Conservation (phyloP, 2,888 invertebrate species). For the Bellardia pandia region DNA sequence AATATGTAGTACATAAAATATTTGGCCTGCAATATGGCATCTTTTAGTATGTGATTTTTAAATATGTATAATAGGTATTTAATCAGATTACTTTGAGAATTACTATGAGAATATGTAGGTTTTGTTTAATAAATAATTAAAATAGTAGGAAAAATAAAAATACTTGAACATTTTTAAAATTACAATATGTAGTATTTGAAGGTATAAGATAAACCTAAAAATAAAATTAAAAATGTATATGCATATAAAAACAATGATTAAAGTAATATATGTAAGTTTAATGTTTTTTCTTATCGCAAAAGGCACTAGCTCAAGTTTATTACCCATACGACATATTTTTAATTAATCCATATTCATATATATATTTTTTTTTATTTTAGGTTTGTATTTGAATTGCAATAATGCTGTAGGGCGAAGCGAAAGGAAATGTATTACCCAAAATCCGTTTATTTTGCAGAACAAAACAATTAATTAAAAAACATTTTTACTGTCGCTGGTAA, state of each 20-base stretch:
- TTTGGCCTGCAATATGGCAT: conserved; percentile 14
- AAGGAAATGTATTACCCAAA: background rate
- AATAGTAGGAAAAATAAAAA: conserved; percentile 15
- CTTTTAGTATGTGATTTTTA: conserved; percentile 6
- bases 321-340: conserved; percentile 23
- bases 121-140: conserved; percentile 10
- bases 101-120: background rate
- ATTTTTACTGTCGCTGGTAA: background rate
- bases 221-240: background rate
- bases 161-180: conserved; percentile 24
- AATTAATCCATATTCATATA: no score
- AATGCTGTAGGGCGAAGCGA: background rate
- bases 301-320: conserved; percentile 37
- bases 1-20: background rate
- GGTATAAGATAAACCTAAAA: background rate
- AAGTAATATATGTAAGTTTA: conserved; percentile 5
- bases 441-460: background rate
- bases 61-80: background rate
- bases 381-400: background rate
- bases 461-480: background rate
- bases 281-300: conserved; percentile 36
- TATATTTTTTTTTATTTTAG: no score
- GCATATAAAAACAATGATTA: conserved; percentile 1
- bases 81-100: background rate
- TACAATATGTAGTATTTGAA: conserved; percentile 1